Evolutionary conservation across 1,140 invertebrate genomes (phyloP).

Genomic region (Cyclina sinensis): DNA sequence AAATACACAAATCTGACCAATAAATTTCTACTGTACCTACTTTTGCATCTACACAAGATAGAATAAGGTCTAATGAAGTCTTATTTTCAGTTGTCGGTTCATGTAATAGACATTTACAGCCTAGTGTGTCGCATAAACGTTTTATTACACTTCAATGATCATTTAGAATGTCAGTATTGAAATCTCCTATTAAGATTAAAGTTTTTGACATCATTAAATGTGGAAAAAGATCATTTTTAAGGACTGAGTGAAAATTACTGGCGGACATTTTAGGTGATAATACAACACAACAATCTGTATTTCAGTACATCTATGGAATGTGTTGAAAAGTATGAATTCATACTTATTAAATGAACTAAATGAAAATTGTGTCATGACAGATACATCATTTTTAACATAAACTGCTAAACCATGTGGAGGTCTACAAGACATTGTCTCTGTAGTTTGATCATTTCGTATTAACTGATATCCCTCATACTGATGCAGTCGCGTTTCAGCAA

Average conservation of each 20-base stretch:
- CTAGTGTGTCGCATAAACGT: not conserved
- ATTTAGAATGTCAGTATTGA: constrained; percentile 16
- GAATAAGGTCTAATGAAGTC: constrained; percentile 16
- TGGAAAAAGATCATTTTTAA: not conserved
- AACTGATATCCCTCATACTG: not conserved
- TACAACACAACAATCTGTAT: not conserved
- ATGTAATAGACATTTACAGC: not conserved
- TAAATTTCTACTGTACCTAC: constrained; percentile 22
- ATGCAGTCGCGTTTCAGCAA: not conserved
- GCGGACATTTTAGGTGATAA: not conserved
- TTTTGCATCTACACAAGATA: not conserved
- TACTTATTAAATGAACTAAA: not conserved
- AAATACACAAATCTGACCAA: constrained; percentile 40
- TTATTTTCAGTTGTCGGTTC: constrained; percentile 31
- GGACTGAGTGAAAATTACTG: not conserved
- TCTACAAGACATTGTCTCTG: not conserved
- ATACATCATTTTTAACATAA: not conserved
- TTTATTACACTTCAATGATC: not conserved
- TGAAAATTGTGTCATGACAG: not conserved
- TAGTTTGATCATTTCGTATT: constrained; percentile 16
- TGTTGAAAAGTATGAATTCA: not conserved
- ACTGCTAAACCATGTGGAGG: constrained; percentile 5
- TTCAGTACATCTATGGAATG: not conserved
- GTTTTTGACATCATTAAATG: not conserved
- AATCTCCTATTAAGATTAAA: constrained; percentile 23